phyloP scores from a whole-genome alignment of 2,113 vertebrate species.

The Psammodynastes pulverulentus region DNA sequence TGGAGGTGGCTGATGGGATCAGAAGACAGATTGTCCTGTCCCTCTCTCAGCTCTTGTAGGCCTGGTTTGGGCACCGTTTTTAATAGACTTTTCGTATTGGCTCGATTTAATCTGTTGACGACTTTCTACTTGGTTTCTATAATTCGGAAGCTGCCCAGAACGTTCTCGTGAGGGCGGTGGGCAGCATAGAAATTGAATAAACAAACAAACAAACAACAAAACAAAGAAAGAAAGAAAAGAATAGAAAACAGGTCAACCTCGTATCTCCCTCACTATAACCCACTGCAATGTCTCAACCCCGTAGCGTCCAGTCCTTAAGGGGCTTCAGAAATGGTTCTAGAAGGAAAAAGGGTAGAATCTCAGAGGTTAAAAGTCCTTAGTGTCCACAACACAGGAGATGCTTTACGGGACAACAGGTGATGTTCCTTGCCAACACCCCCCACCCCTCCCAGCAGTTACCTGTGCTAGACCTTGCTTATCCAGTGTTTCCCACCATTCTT shows the following conservation, averaged over 20 bases:
- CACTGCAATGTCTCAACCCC: background rate
- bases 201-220: background rate
- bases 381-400: slow-evolving; percentile 48
- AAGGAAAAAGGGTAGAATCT: slow-evolving; percentile 46
- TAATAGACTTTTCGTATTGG: background rate
- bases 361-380: slow-evolving; percentile 39
- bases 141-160: background rate
- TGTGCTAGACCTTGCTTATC: slow-evolving; percentile 79
- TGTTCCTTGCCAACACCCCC: slow-evolving; percentile 33
- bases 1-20: no score
- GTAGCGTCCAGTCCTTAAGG: background rate
- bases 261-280: slow-evolving; percentile 32
- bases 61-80: no score
- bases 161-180: background rate
- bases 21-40: background rate
- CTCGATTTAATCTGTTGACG: background rate
- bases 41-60: background rate
- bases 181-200: background rate
- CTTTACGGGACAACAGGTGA: slow-evolving; percentile 44
- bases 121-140: background rate
- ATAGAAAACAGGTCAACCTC: slow-evolving; percentile 14
- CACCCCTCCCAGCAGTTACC: slow-evolving; percentile 67
- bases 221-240: background rate
- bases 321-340: slow-evolving; percentile 34
- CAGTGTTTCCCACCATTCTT: slow-evolving; percentile 68